A percentile compares a stretch with the other conserved stretches of the same genome.
phyloP scores from a whole-genome alignment of 64 coral and sea anemone genomes.

The Astreopora myriophthalma region DNA sequence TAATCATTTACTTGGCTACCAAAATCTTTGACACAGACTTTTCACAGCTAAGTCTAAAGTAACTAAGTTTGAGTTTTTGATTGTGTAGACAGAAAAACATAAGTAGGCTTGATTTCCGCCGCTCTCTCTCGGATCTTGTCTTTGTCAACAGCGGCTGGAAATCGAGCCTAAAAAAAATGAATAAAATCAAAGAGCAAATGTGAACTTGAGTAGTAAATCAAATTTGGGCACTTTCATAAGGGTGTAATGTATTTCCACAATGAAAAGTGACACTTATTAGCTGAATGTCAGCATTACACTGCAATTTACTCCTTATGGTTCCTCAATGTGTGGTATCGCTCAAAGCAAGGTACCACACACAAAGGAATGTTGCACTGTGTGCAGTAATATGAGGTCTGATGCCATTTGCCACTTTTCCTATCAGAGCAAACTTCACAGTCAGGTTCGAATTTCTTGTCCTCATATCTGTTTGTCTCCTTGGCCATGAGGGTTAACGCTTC shows the following conservation, averaged over 20 bases:
- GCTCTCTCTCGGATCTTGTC: no score
- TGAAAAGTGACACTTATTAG: not conserved
- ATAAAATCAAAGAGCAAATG: not conserved
- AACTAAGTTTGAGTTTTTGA: not conserved
- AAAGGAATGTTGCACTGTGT: conserved; percentile 30
- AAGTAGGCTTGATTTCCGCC: no score
- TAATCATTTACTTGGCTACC: not conserved
- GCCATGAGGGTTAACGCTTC: conserved; percentile 63
- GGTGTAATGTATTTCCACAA: not conserved
- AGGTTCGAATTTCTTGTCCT: conserved; percentile 36
- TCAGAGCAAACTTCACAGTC: conserved; percentile 60
- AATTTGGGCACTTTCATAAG: not conserved
- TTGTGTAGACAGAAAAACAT: no score
- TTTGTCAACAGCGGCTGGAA: no score
- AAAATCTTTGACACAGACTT: not conserved
- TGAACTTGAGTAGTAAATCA: not conserved
- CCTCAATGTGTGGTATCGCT: conserved; percentile 28
- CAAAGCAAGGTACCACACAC: conserved; percentile 44
- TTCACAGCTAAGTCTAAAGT: not conserved
- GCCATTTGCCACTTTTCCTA: conserved; percentile 8
- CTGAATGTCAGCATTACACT: not conserved
- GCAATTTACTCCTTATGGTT: not conserved
- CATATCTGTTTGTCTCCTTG: conserved; percentile 53
- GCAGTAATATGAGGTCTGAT: conserved; percentile 34
- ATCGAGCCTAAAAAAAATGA: not conserved